These are phyloP conservation scores for Plemyria rubiginata DNA, from an alignment of 2,888 invertebrate genomes.

Conservation along the genomic window DNA sequence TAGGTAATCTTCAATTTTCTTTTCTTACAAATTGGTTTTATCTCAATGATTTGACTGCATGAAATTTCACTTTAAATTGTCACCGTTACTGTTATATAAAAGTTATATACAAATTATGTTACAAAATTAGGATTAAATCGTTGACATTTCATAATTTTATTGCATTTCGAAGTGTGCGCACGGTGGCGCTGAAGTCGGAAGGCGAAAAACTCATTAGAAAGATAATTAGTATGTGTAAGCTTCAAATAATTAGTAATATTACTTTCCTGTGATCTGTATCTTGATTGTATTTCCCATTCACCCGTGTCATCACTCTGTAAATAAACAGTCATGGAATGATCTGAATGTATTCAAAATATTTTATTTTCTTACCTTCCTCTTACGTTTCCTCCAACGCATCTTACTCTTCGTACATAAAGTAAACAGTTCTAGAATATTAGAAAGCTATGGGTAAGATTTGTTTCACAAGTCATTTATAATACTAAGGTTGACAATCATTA, in stretches of 20 bases:
- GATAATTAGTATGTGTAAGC: conserved; percentile 53
- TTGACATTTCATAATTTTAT: conserved; percentile 72
- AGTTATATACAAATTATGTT: conserved; percentile 56
- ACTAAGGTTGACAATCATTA: neutral
- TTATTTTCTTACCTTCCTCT: conserved; percentile 65
- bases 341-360: conserved; percentile 74
- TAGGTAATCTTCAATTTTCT: neutral
- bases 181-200: conserved; percentile 31
- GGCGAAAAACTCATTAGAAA: conserved; percentile 27
- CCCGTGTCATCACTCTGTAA: conserved; percentile 76
- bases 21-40: conserved; percentile 1
- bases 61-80: conserved; percentile 58
- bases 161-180: conserved; percentile 44
- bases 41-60: conserved; percentile 81
- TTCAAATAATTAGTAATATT: conserved; percentile 52
- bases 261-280: conserved; percentile 73
- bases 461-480: neutral
- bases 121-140: conserved; percentile 53
- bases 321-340: conserved; percentile 83
- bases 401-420: neutral
- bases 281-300: conserved; percentile 71
- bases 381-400: neutral
- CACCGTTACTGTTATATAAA: conserved; percentile 47
- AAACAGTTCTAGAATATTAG: neutral
- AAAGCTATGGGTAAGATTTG: neutral